Evolutionary conservation across 2,888 invertebrate genomes (phyloP).

Genomic region (Ophion ellenae): DNA sequence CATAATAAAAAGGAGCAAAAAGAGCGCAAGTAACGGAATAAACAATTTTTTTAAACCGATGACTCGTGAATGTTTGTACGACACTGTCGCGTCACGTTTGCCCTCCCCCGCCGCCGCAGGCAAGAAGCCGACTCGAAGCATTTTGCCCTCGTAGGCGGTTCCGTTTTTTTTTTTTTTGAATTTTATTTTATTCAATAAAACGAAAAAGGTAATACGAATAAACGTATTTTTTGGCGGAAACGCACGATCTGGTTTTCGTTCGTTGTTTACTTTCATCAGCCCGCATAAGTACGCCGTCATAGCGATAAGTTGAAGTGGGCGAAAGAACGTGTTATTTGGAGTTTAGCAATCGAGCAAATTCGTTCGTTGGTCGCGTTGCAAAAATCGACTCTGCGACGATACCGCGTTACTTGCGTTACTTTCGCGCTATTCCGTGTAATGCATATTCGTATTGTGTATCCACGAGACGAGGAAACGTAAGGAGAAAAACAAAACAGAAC

Average conservation of each 20-base stretch:
- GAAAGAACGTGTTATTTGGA: slow-evolving; percentile 1
- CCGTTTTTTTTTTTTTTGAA: slow-evolving; percentile 22
- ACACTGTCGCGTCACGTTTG: slow-evolving; percentile 18
- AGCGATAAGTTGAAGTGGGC: slow-evolving; percentile 9
- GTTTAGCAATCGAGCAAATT: too few species aligned
- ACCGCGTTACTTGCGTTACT: slow-evolving; percentile 71
- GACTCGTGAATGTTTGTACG: slow-evolving; percentile 45
- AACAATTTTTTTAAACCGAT: slow-evolving; percentile 31
- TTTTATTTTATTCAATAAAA: neutral
- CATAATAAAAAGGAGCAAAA: slow-evolving; percentile 17
- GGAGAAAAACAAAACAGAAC: slow-evolving; percentile 29
- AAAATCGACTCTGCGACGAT: slow-evolving; percentile 54
- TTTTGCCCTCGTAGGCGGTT: neutral
- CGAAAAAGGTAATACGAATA: slow-evolving; percentile 41
- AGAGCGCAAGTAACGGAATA: neutral
- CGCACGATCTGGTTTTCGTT: slow-evolving; percentile 20
- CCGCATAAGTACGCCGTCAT: slow-evolving; percentile 58
- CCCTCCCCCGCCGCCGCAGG: slow-evolving; percentile 8
- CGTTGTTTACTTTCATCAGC: slow-evolving; percentile 41
- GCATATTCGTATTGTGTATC: slow-evolving; percentile 23
- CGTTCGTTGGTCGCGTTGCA: neutral
- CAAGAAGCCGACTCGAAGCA: neutral
- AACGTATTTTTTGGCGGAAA: slow-evolving; percentile 44
- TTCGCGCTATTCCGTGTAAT: slow-evolving; percentile 39
- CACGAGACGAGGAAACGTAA: neutral